A percentile compares a stretch with the other conserved stretches of the same genome.
These are phyloP conservation scores for Caerostris extrusa DNA, from an alignment of 1,140 invertebrate species.

Conservation along the genomic window DNA sequence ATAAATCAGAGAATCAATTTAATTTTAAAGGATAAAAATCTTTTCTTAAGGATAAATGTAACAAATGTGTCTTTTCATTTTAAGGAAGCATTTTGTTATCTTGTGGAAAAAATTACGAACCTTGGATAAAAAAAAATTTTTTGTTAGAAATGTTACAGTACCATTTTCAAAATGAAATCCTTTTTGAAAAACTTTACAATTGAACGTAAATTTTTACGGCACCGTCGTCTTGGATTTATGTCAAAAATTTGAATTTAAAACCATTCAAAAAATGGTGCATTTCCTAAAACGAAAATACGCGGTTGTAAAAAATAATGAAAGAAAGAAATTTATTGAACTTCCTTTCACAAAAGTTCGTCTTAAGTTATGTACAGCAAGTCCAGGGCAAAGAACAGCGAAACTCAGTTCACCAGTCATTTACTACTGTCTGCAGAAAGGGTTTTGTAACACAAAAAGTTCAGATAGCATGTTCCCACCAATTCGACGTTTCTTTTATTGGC, in stretches of 20 bases:
- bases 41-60: too few relatives aligned
- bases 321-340: neutral
- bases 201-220: neutral
- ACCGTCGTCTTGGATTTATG: neutral
- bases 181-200: too few relatives aligned
- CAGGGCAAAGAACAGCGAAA: conserved; percentile 6
- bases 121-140: too few relatives aligned
- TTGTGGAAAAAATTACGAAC: too few relatives aligned
- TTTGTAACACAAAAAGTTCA: neutral
- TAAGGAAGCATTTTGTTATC: too few relatives aligned
- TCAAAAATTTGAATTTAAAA: conserved; percentile 1
- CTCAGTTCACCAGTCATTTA: neutral
- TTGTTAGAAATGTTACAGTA: too few relatives aligned
- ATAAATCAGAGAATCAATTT: too few relatives aligned
- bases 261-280: neutral
- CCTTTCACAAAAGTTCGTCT: neutral
- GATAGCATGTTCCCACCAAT: neutral
- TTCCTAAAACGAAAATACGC: neutral
- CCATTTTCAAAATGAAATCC: too few relatives aligned
- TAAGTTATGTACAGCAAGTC: neutral
- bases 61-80: too few relatives aligned
- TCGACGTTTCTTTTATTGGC: conserved; percentile 57
- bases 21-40: too few relatives aligned
- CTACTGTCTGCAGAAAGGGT: conserved; percentile 19
- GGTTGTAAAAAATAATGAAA: too few relatives aligned